Percentiles rank a stretch among this genome's conserved stretches.
phyloP scores from a whole-genome alignment of 2,113 vertebrate species.

The Xiphophorus maculatus region DNA sequence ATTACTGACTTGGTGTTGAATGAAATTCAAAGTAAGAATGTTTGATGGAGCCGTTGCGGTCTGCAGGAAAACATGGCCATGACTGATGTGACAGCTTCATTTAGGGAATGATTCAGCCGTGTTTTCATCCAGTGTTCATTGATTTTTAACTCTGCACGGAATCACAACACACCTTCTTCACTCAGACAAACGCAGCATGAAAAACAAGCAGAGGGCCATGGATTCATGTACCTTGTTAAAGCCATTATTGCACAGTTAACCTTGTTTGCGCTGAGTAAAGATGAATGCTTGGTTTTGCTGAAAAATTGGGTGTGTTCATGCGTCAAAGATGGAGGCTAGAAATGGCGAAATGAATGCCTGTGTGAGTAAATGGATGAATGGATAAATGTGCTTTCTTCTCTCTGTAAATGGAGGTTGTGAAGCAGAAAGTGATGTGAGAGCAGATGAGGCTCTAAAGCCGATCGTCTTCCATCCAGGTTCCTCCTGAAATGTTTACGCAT shows the following conservation, averaged over 20 bases:
- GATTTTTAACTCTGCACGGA: conserved; percentile 17
- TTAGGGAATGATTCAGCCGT: conserved; percentile 17
- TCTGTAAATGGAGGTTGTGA: background rate
- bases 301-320: background rate
- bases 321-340: background rate
- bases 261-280: background rate
- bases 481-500: background rate
- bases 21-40: background rate
- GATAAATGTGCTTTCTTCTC: background rate
- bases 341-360: background rate
- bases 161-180: background rate
- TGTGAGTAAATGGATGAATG: background rate
- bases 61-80: conserved; percentile 1
- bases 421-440: background rate
- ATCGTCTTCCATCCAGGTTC: background rate
- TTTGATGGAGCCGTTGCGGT: background rate
- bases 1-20: background rate
- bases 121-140: conserved; percentile 13
- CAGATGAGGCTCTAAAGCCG: background rate
- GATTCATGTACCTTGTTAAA: background rate
- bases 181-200: conserved; percentile 1
- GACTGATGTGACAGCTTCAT: background rate
- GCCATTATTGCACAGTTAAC: background rate
- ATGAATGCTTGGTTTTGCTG: background rate
- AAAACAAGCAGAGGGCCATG: background rate